These are phyloP conservation scores for Chrysotoxum bicinctum DNA, from an alignment of 2,888 invertebrate species.

Conservation along the genomic window DNA sequence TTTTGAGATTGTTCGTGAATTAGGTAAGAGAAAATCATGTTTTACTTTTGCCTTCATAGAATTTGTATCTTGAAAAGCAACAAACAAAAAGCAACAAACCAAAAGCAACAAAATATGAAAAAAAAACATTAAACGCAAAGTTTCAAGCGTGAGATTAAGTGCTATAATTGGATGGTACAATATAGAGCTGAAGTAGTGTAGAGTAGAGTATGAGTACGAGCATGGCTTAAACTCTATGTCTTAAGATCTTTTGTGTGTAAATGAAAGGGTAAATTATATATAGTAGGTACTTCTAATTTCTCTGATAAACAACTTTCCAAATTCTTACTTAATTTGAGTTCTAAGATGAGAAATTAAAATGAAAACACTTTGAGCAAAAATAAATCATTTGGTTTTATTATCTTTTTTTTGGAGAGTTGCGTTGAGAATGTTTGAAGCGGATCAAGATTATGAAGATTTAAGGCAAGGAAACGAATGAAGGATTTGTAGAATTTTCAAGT, in stretches of 20 bases:
- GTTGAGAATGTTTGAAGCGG: too few species aligned
- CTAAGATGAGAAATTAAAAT: slow-evolving; percentile 29
- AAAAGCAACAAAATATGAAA: background rate
- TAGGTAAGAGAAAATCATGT: slow-evolving; percentile 60
- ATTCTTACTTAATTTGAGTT: slow-evolving; percentile 26
- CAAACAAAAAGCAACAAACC: background rate
- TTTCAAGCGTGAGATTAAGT: slow-evolving; percentile 51
- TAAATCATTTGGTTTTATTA: slow-evolving; percentile 1
- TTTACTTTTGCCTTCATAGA: slow-evolving; percentile 13
- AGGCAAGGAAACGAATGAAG: too few species aligned
- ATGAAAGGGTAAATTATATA: slow-evolving; percentile 30
- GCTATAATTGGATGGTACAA: slow-evolving; percentile 53
- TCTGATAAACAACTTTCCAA: slow-evolving; percentile 16
- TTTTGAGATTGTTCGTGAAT: slow-evolving; percentile 63
- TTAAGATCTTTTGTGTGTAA: background rate
- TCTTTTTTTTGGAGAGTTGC: too few species aligned
- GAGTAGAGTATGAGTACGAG: background rate
- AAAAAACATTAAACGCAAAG: slow-evolving; percentile 26
- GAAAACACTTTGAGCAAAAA: background rate
- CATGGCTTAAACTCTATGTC: background rate
- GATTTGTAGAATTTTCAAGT: too few species aligned
- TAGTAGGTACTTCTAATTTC: slow-evolving; percentile 7
- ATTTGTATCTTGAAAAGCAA: background rate
- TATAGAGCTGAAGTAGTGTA: background rate
- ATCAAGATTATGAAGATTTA: too few species aligned